Percentiles rank a stretch among this genome's conserved stretches.
phyloP scores from a whole-genome alignment of 2,888 invertebrate species.

The Thalpophila matura region DNA sequence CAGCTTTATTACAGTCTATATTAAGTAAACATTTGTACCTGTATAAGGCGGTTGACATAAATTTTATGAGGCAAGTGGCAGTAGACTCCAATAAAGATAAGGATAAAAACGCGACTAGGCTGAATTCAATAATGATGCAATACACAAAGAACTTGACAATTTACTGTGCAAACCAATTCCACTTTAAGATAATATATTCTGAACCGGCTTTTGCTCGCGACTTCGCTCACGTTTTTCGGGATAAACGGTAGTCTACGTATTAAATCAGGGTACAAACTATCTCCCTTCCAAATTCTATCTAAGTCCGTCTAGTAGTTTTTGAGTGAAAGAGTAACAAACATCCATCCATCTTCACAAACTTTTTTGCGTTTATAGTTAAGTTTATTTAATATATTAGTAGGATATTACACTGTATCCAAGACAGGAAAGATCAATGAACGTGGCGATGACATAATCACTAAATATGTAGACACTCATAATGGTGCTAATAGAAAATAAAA shows the following conservation, averaged over 20 bases:
- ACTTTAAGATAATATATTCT: neutral
- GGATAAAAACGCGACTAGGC: neutral
- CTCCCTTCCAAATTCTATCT: too few relatives aligned
- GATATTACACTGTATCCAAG: neutral
- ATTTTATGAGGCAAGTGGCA: neutral
- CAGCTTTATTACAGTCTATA: neutral
- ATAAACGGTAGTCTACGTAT: too few relatives aligned
- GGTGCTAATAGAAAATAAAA: conserved; percentile 21
- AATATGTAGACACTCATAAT: conserved; percentile 2
- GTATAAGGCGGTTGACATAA: neutral
- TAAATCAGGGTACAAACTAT: too few relatives aligned
- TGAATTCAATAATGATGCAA: neutral
- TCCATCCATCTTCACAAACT: too few relatives aligned
- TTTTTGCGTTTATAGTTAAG: too few relatives aligned
- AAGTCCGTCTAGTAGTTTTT: too few relatives aligned
- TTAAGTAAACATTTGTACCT: conserved; percentile 6
- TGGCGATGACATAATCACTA: conserved; percentile 10
- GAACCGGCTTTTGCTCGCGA: too few relatives aligned
- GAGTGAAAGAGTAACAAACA: too few relatives aligned
- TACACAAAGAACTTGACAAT: neutral
- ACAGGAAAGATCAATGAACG: conserved; percentile 5
- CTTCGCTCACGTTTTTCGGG: too few relatives aligned
- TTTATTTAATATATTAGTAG: too few relatives aligned
- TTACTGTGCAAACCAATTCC: neutral
- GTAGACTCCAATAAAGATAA: neutral